phyloP scores from a whole-genome alignment of 2,113 vertebrate species.

The Myiopsitta monachus region DNA sequence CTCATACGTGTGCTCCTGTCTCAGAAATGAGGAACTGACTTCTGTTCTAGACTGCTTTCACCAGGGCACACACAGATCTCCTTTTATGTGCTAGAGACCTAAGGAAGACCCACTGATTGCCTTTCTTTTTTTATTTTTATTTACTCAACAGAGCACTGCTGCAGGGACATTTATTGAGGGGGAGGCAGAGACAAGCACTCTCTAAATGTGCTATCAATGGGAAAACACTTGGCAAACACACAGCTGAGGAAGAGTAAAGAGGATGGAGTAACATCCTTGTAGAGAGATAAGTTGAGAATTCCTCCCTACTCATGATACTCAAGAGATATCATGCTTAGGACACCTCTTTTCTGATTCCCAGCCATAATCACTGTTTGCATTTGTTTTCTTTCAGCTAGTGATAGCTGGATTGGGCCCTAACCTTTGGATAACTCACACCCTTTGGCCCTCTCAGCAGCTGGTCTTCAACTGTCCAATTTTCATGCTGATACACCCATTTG shows the following conservation, averaged over 20 bases:
- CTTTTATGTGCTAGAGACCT: background rate
- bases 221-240: background rate
- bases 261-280: background rate
- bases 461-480: background rate
- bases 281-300: background rate
- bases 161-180: background rate
- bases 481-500: background rate
- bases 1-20: background rate
- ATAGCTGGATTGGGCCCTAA: background rate
- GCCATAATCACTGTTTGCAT: background rate
- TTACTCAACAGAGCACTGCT: background rate
- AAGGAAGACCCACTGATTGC: background rate
- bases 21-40: background rate
- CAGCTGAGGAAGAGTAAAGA: background rate
- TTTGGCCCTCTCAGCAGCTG: background rate
- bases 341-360: background rate
- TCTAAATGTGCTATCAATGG: background rate
- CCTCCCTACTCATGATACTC: background rate
- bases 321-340: background rate
- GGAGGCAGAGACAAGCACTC: background rate
- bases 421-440: background rate
- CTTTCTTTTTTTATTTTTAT: background rate
- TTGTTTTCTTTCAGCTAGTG: background rate
- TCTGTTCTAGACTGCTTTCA: background rate
- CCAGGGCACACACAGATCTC: background rate